These are phyloP conservation scores for Idaea aversata DNA, from an alignment of 2,888 invertebrate genomes.

Conservation along the genomic window DNA sequence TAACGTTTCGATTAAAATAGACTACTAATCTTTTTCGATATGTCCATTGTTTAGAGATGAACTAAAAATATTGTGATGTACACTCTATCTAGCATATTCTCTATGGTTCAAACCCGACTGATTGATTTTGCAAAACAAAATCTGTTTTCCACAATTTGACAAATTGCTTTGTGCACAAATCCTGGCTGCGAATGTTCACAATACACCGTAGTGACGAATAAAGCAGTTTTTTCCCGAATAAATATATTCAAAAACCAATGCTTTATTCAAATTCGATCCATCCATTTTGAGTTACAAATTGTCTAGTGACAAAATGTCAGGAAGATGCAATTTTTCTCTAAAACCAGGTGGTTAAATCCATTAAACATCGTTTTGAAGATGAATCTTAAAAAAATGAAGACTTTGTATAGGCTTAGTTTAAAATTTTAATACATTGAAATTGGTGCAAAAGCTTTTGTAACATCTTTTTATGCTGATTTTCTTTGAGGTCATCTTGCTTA, in stretches of 20 bases:
- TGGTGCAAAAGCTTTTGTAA: constrained; percentile 11
- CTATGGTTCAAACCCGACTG: constrained; percentile 1
- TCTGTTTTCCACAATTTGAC: constrained; percentile 36
- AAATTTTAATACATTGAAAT: constrained; percentile 22
- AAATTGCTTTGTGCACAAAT: constrained; percentile 41
- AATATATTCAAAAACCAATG: constrained; percentile 46
- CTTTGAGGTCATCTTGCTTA: neutral
- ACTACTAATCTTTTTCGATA: too few relatives aligned
- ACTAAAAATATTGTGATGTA: neutral
- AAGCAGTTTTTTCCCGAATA: constrained; percentile 36
- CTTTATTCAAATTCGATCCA: constrained; percentile 64
- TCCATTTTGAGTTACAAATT: constrained; percentile 56
- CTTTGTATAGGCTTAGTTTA: constrained; percentile 20
- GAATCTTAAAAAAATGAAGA: constrained; percentile 25
- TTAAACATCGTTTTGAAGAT: constrained; percentile 62
- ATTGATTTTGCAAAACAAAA: constrained; percentile 23
- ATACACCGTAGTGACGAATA: constrained; percentile 17
- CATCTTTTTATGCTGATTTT: constrained; percentile 14
- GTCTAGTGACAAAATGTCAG: constrained; percentile 67
- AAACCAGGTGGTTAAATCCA: constrained; percentile 73
- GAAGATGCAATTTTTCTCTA: constrained; percentile 66
- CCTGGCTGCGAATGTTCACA: neutral
- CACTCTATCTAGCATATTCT: neutral
- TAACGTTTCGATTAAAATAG: too few relatives aligned
- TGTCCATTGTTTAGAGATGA: too few relatives aligned